Conservation (phyloP, 2,797 vertebrate species). For the Tarsius wallacei region DNA sequence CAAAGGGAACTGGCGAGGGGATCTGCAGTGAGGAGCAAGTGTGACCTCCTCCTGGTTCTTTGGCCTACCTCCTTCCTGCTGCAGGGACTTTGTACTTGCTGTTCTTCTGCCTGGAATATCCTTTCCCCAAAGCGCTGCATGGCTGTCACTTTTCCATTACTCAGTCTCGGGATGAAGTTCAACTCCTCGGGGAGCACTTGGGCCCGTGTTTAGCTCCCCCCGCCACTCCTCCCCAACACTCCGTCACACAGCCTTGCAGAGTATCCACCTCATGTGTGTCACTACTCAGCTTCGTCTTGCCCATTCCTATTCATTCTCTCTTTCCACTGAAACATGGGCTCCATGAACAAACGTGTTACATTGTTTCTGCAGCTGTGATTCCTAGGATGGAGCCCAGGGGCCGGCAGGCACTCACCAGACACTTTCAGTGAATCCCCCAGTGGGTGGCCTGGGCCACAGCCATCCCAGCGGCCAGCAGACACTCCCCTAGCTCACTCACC, state of each 20-base stretch:
- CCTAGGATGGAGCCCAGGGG: conserved; percentile 1
- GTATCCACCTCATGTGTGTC: neutral
- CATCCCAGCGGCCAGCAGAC: neutral
- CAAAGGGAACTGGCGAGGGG: neutral
- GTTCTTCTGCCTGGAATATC: neutral
- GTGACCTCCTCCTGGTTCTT: neutral
- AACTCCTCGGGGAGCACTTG: neutral
- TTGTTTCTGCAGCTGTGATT: neutral
- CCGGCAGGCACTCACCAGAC: neutral
- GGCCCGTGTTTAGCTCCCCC: neutral
- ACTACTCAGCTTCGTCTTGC: neutral
- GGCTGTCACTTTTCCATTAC: neutral
- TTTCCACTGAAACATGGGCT: neutral
- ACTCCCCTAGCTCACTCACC: neutral
- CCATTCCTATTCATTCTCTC: neutral
- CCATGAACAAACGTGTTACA: conserved; percentile 28
- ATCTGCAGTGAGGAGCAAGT: neutral
- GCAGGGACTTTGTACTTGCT: conserved; percentile 26
- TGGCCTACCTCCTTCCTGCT: neutral
- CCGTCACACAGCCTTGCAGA: neutral
- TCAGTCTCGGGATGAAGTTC: conserved; percentile 14
- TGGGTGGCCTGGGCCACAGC: neutral
- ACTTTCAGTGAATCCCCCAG: neutral
- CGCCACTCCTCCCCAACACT: neutral
- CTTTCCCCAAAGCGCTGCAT: neutral